Evolutionary conservation across 1,140 invertebrate species (phyloP).

Genomic region (Telenomus remus): DNA sequence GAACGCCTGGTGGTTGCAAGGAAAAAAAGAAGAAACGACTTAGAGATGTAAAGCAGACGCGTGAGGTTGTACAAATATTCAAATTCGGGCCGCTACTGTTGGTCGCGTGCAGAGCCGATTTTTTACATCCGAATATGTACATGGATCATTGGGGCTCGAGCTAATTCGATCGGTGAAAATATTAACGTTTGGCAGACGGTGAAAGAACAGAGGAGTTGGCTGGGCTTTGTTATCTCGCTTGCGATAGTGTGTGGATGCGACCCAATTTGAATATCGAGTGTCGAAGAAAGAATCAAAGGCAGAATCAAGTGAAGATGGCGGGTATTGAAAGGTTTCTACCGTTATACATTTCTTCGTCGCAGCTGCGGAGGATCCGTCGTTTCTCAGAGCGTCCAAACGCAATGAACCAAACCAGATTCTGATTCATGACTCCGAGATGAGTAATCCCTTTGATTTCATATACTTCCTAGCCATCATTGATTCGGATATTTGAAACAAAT

Average conservation of each 20-base stretch:
- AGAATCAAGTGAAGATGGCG: constrained; percentile 53
- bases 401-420: constrained; percentile 44
- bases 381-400: constrained; percentile 49
- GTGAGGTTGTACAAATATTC: constrained; percentile 48
- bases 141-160: constrained; percentile 22
- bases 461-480: constrained; percentile 32
- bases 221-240: constrained; percentile 54
- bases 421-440: constrained; percentile 49
- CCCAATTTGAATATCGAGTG: constrained; percentile 61
- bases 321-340: constrained; percentile 58
- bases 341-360: constrained; percentile 59
- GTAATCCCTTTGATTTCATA: constrained; percentile 21
- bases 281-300: constrained; percentile 53
- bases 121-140: constrained; percentile 6
- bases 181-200: too few species aligned
- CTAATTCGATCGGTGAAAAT: not conserved
- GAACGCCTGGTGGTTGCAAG: too few species aligned
- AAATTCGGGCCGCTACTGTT: constrained; percentile 57
- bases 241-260: constrained; percentile 44
- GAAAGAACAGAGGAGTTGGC: too few species aligned
- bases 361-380: constrained; percentile 55
- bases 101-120: constrained; percentile 63
- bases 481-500: constrained; percentile 25
- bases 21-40: constrained; percentile 26
- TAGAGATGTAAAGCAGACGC: constrained; percentile 58